A percentile compares a stretch with the other conserved stretches of the same genome.
Conservation (phyloP, 53 echinoderm and acorn worm species). For the Paracentrotus lividus region DNA sequence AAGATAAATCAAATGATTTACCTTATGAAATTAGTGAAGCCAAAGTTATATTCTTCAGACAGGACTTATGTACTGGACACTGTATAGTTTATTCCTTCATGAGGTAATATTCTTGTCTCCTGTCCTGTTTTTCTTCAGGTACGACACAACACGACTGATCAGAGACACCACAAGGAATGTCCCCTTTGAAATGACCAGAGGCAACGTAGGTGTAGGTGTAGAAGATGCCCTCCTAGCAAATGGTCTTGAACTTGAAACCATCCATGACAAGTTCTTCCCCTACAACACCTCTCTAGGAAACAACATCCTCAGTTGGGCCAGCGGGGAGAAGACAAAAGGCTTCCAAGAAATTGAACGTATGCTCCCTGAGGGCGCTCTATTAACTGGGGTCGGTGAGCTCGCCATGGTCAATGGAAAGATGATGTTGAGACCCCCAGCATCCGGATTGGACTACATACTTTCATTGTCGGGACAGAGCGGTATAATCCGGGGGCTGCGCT, state of each 20-base stretch:
- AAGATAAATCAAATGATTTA: too few species aligned
- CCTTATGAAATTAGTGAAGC: too few species aligned
- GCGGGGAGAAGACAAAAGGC: slow-evolving; percentile 98
- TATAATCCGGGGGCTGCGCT: slow-evolving; percentile 79
- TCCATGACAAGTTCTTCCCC: slow-evolving; percentile 94
- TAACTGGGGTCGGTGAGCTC: slow-evolving; percentile 92
- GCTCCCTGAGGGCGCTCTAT: slow-evolving; percentile 87
- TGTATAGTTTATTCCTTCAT: too few species aligned
- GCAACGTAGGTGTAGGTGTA: slow-evolving; percentile 74
- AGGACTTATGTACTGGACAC: too few species aligned
- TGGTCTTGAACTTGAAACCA: slow-evolving; percentile 82
- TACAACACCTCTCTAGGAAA: slow-evolving; percentile 85
- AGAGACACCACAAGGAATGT: slow-evolving; percentile 84
- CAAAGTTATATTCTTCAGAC: too few species aligned
- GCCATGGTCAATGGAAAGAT: slow-evolving; percentile 79
- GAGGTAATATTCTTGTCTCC: not conserved
- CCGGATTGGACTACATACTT: slow-evolving; percentile 81
- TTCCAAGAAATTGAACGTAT: slow-evolving; percentile 95
- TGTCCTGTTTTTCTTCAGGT: slow-evolving; percentile 77
- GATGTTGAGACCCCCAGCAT: slow-evolving; percentile 81
- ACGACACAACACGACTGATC: slow-evolving; percentile 90
- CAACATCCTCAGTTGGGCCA: slow-evolving; percentile 96
- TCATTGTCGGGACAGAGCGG: slow-evolving; percentile 75
- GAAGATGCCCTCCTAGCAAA: slow-evolving; percentile 88
- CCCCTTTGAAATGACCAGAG: slow-evolving; percentile 82